Base-by-base conservation (phyloP, 2,113 vertebrate genomes). In the Nipponia nippon region DNA sequence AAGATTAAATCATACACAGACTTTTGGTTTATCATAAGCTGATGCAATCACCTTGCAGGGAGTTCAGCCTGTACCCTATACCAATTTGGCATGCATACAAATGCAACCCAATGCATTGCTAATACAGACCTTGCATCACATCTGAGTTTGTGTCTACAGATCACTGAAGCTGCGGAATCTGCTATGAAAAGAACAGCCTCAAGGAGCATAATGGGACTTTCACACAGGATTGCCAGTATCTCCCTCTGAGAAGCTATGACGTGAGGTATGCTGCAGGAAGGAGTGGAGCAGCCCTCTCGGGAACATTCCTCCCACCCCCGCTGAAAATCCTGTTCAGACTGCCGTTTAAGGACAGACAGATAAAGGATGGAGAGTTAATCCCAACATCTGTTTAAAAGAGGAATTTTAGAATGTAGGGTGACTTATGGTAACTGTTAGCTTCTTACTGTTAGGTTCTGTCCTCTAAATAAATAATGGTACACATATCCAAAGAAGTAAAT, bases 221-320 rank as follows among this genome's bases (percentile, higher is more conserved):
- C 22, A 34, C 23, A 84, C 15, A 67, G 9, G 13, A 83, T 4
- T 46, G 52, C 12, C 47, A 55, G 23, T 50, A 67, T 77, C 26
- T 75, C 58, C 23, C 10, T 52, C 32, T 53, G 44, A 77, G 4
- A 71, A 17, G 32, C 34, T 49, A 20, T 47, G 38, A 80, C 14
- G 13, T 17, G 38, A 87, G 21, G 49, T 27, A 52, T 23, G 16
- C 66, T 66, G 42, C 36, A 95, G 42, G 77, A 65, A 47, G 47
- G 44, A 72, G 26, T 3, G 7, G 8, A 65, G 27, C 11, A 91
- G 53, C 8, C 17, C 22, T 61, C 36, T 62, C 0, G 0, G 19
- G 32, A 89, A 69, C 34, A 61, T 12, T 65, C 32, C 46, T 75
- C 19, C 32, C 32, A 22, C 0, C 6, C 18, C 3, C 7, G 4